Evolutionary conservation across 2,888 invertebrate species (phyloP).

Genomic region (Cephus nigrinus): DNA sequence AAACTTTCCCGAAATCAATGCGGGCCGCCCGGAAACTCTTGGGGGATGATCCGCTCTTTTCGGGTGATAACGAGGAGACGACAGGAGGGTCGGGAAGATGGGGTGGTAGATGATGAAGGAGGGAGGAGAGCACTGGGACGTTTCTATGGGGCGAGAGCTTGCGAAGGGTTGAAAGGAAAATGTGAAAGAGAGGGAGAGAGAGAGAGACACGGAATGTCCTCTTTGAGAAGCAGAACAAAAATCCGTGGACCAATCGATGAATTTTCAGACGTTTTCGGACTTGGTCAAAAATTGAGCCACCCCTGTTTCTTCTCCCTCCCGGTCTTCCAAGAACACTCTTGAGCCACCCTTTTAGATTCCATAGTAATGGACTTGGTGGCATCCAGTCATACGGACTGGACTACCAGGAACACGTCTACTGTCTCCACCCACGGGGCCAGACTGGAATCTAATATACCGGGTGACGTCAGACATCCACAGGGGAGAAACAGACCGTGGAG

Average conservation of each 20-base stretch:
- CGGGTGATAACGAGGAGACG: slow-evolving; percentile 20
- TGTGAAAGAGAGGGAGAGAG: slow-evolving; percentile 17
- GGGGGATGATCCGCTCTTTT: slow-evolving; percentile 26
- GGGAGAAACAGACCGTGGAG: slow-evolving; percentile 55
- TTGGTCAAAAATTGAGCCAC: too few species aligned
- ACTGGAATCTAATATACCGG: slow-evolving; percentile 35
- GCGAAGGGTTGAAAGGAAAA: slow-evolving; percentile 1
- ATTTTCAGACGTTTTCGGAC: too few species aligned
- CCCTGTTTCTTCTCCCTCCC: too few species aligned
- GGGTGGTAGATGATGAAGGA: neutral
- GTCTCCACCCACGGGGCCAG: too few species aligned
- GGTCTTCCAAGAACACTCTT: too few species aligned
- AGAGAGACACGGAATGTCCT: slow-evolving; percentile 9
- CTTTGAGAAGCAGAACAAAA: neutral
- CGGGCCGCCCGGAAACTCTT: slow-evolving; percentile 12
- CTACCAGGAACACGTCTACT: too few species aligned
- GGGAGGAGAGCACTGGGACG: neutral
- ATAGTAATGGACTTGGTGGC: too few species aligned
- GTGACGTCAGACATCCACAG: slow-evolving; percentile 27
- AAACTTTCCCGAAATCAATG: too few species aligned
- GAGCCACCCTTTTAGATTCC: neutral
- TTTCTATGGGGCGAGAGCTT: neutral
- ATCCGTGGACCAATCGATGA: too few species aligned
- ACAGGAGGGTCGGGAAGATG: slow-evolving; percentile 7
- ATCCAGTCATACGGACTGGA: too few species aligned